Percentiles rank a stretch among this genome's conserved stretches.
Evolutionary conservation across 2,797 vertebrate species (phyloP).

Genomic region (Scarus forsteni): DNA sequence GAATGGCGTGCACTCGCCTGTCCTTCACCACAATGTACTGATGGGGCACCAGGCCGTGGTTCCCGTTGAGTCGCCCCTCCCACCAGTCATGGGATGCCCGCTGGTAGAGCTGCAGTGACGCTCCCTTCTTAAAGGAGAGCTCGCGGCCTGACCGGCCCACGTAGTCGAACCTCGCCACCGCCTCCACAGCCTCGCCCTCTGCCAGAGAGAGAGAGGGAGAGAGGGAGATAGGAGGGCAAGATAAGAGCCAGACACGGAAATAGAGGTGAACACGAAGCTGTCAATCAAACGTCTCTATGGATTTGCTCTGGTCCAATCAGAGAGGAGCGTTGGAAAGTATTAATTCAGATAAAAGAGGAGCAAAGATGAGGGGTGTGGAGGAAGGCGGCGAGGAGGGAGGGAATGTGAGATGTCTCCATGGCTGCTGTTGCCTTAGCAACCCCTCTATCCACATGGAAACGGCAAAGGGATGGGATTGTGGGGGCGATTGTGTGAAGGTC

Average conservation of each 20-base stretch:
- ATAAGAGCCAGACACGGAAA: slow-evolving; percentile 36
- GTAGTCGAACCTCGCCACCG: slow-evolving; percentile 97
- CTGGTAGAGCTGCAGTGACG: slow-evolving; percentile 94
- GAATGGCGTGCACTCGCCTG: no score
- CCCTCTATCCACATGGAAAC: slow-evolving; percentile 51
- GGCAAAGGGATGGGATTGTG: slow-evolving; percentile 18
- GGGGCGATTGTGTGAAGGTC: slow-evolving; percentile 30
- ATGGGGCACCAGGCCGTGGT: slow-evolving; percentile 95
- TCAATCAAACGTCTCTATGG: slow-evolving; percentile 55
- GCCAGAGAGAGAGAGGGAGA: slow-evolving; percentile 18
- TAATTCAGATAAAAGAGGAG: slow-evolving; percentile 38
- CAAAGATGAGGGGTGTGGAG: slow-evolving; percentile 15
- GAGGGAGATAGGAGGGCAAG: slow-evolving; percentile 2
- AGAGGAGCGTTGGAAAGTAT: slow-evolving; percentile 28
- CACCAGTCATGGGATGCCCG: slow-evolving; percentile 99
- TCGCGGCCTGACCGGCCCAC: slow-evolving; percentile 94
- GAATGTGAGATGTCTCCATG: slow-evolving; percentile 62
- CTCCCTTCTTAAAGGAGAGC: slow-evolving; percentile 97
- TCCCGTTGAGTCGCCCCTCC: slow-evolving; percentile 96
- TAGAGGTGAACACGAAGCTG: slow-evolving; percentile 57
- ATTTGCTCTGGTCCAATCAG: slow-evolving; percentile 56
- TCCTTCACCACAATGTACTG: slow-evolving; percentile 98
- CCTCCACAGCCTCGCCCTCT: slow-evolving; percentile 97
- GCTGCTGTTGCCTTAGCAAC: slow-evolving; percentile 79
- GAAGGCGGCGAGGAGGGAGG: slow-evolving; percentile 5